Evolutionary conservation across 2,888 invertebrate species (phyloP).

Genomic region (Tenthredo notha): DNA sequence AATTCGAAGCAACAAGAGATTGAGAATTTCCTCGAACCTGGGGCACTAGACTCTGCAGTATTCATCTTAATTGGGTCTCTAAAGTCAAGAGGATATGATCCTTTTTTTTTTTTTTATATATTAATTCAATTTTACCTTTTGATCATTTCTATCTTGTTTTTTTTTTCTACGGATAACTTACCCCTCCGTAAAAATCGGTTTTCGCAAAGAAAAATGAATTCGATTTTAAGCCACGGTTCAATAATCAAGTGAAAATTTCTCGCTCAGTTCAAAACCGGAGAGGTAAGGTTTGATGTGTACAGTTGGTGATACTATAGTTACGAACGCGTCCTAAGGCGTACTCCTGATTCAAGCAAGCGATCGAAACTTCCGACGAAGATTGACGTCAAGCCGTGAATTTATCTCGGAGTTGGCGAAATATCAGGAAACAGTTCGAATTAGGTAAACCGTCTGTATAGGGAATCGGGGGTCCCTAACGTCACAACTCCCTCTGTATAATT

Average conservation of each 20-base stretch:
- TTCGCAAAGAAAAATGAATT: background rate
- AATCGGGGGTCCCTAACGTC: background rate
- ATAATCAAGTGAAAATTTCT: constrained; percentile 17
- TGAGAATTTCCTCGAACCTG: background rate
- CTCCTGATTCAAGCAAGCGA: constrained; percentile 20
- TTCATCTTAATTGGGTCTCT: background rate
- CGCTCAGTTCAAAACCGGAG: background rate
- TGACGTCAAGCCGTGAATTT: constrained; percentile 42
- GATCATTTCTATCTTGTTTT: too few relatives aligned
- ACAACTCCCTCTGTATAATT: constrained; percentile 23
- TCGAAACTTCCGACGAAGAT: constrained; percentile 47
- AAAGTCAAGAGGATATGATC: too few relatives aligned
- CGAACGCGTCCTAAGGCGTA: background rate
- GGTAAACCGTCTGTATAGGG: constrained; percentile 3
- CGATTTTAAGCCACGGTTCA: background rate
- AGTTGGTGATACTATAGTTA: background rate
- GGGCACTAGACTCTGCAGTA: background rate
- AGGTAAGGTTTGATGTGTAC: background rate
- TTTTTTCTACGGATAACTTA: too few relatives aligned
- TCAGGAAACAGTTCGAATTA: constrained; percentile 29
- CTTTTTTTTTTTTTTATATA: too few relatives aligned
- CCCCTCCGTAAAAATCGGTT: background rate
- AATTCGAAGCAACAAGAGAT: background rate
- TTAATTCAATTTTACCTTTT: too few relatives aligned
- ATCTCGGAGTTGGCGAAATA: constrained; percentile 46